A percentile compares a stretch with the other conserved stretches of the same genome.
Conservation (phyloP, 2,888 invertebrate species). For the Plebejus argus region DNA sequence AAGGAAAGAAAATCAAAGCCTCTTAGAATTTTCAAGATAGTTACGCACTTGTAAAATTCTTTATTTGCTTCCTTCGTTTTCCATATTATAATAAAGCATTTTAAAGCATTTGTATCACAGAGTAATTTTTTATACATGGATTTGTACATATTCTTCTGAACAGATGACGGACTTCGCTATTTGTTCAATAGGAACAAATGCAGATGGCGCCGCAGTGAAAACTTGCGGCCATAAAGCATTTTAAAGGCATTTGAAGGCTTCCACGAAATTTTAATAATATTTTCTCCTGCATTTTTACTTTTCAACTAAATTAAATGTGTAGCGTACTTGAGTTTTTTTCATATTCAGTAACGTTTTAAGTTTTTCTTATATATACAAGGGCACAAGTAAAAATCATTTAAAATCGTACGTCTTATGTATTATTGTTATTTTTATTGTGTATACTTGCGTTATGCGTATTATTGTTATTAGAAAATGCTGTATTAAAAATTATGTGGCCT, state of each 20-base stretch:
- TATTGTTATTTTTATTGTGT: too few relatives aligned
- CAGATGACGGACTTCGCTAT: not conserved
- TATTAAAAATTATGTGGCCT: slow-evolving; percentile 34
- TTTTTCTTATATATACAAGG: not conserved
- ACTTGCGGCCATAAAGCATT: not conserved
- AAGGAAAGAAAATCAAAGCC: not conserved
- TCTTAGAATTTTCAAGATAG: not conserved
- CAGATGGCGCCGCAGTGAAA: not conserved
- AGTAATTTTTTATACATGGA: too few relatives aligned
- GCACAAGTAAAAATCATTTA: not conserved
- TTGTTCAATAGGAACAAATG: not conserved
- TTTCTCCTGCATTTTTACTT: not conserved
- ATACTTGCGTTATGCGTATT: too few relatives aligned
- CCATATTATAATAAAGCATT: too few relatives aligned
- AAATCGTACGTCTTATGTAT: too few relatives aligned
- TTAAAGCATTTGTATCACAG: too few relatives aligned
- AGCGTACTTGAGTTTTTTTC: not conserved
- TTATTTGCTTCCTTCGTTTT: too few relatives aligned
- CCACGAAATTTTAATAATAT: not conserved
- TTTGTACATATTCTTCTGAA: too few relatives aligned
- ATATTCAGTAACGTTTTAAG: not conserved
- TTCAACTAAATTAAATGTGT: not conserved
- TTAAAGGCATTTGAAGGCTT: not conserved
- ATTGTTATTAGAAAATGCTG: not conserved
- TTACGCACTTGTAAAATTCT: too few relatives aligned